Percentiles rank a stretch among this genome's conserved stretches.
These are phyloP conservation scores for Gasteruption jaculator DNA, from an alignment of 2,888 invertebrate species.

Conservation along the genomic window DNA sequence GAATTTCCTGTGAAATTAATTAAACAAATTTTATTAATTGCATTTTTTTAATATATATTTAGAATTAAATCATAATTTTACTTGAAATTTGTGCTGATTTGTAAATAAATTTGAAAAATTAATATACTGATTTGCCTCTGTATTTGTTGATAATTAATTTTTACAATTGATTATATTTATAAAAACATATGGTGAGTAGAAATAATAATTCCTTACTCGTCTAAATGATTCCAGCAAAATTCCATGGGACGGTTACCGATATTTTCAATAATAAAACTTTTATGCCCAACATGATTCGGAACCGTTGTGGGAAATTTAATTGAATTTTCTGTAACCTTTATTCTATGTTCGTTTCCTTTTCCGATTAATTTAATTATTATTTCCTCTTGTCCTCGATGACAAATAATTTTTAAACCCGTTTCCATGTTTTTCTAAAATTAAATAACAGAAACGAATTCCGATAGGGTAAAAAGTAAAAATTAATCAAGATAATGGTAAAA, in stretches of 20 bases:
- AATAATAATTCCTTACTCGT: constrained; percentile 61
- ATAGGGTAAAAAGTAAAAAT: too few relatives aligned
- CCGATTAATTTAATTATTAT: constrained; percentile 57
- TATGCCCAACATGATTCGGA: constrained; percentile 59
- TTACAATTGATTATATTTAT: constrained; percentile 5
- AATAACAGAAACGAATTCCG: too few relatives aligned
- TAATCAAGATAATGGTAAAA: too few relatives aligned
- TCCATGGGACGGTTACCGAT: constrained; percentile 64
- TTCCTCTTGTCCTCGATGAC: too few relatives aligned
- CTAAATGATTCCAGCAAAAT: constrained; percentile 65
- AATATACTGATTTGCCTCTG: too few relatives aligned
- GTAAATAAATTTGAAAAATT: constrained; percentile 2
- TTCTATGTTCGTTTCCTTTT: constrained; percentile 55
- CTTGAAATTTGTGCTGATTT: too few relatives aligned
- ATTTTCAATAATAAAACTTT: constrained; percentile 61
- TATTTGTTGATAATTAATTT: too few relatives aligned
- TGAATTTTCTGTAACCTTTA: constrained; percentile 54
- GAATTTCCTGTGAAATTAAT: constrained; percentile 34
- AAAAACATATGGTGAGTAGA: neutral
- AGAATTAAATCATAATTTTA: too few relatives aligned
- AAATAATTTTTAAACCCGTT: too few relatives aligned
- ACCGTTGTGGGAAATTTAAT: constrained; percentile 62
- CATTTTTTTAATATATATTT: constrained; percentile 6
- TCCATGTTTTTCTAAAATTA: too few relatives aligned
- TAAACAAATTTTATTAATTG: constrained; percentile 3